A percentile compares a stretch with the other conserved stretches of the same genome.
Evolutionary conservation across 1,140 invertebrate species (phyloP).

Genomic region (Eueides isabella): DNA sequence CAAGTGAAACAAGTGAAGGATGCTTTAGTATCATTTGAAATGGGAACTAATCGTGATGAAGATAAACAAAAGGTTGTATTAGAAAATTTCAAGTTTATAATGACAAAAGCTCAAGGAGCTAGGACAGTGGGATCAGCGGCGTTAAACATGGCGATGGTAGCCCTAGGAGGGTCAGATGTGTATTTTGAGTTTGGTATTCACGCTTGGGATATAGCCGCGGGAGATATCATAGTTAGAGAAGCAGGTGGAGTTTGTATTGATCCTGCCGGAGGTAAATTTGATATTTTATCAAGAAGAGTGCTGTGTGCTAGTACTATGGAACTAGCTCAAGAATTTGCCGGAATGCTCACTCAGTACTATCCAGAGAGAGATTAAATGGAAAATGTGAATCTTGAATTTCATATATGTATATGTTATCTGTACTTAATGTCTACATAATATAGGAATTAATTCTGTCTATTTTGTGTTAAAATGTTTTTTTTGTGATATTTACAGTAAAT

Average conservation of each 20-base stretch:
- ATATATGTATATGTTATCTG: background rate
- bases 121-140: constrained; percentile 94
- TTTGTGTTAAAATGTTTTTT: background rate
- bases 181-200: constrained; percentile 96
- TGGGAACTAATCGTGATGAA: constrained; percentile 91
- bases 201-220: constrained; percentile 95
- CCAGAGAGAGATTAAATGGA: constrained; percentile 78
- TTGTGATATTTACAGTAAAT: background rate
- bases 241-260: constrained; percentile 96
- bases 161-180: constrained; percentile 92
- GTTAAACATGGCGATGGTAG: constrained; percentile 96
- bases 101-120: constrained; percentile 89
- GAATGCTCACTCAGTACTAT: constrained; percentile 87
- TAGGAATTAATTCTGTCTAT: constrained; percentile 7
- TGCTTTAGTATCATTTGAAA: constrained; percentile 91
- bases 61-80: constrained; percentile 88
- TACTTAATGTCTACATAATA: background rate
- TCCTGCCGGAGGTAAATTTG: constrained; percentile 91
- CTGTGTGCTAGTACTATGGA: constrained; percentile 89
- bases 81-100: constrained; percentile 89
- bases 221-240: constrained; percentile 92
- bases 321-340: constrained; percentile 88
- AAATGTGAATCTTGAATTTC: background rate
- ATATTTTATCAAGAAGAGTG: constrained; percentile 90
- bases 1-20: constrained; percentile 87